Percentiles rank a stretch among this genome's conserved stretches.
These are phyloP conservation scores for Eudyptes chrysolophus DNA, from an alignment of 2,113 vertebrate genomes.

Conservation along the genomic window DNA sequence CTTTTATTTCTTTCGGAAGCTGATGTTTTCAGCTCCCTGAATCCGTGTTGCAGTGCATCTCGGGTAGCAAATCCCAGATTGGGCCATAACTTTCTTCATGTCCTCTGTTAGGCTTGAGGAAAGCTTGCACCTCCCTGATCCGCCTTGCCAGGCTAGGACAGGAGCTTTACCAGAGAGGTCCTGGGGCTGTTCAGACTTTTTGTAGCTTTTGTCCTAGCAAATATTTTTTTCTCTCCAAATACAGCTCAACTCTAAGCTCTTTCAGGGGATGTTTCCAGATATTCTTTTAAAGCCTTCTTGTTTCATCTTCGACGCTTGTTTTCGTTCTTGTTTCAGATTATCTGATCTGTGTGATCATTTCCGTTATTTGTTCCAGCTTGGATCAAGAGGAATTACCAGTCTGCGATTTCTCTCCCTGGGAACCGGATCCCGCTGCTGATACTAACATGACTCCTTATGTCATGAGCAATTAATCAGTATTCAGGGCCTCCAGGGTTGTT, in stretches of 20 bases:
- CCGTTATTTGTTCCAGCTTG: background rate
- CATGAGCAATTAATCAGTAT: slow-evolving; percentile 32
- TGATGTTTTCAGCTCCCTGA: background rate
- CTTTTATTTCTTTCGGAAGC: background rate
- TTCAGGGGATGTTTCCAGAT: background rate
- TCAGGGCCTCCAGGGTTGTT: background rate
- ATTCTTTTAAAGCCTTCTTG: background rate
- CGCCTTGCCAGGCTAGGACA: accelerated
- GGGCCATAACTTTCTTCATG: background rate
- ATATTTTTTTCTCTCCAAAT: background rate
- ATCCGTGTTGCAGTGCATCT: background rate
- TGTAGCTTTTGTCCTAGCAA: background rate
- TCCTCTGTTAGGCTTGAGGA: background rate
- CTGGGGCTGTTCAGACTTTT: accelerated
- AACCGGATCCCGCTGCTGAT: background rate
- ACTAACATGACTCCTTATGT: slow-evolving; percentile 25
- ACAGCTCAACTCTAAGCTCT: background rate
- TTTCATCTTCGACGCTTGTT: background rate
- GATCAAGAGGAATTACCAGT: slow-evolving; percentile 43
- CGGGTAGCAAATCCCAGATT: background rate
- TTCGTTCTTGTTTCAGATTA: background rate
- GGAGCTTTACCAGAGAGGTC: background rate
- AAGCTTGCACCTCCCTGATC: background rate
- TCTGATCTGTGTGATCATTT: background rate
- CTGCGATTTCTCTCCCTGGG: background rate